phyloP scores from a whole-genome alignment of 2,113 vertebrate genomes.

The Notechis scutatus region DNA sequence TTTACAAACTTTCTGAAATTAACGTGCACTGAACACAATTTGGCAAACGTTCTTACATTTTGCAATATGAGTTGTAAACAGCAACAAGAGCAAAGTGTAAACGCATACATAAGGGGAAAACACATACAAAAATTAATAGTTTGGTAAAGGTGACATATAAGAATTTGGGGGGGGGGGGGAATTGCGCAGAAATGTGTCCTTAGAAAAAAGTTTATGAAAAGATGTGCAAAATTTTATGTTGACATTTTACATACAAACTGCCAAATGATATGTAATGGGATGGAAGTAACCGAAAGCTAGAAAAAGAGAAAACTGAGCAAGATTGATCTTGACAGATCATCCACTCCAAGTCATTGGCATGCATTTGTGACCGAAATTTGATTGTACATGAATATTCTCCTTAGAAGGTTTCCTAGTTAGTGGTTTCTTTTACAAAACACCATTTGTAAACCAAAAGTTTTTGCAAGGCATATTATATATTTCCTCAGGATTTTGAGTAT shows the following conservation, averaged over 20 bases:
- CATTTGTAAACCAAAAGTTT: neutral
- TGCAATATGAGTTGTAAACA: neutral
- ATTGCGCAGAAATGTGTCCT: neutral
- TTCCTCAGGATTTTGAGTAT: neutral
- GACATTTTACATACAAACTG: neutral
- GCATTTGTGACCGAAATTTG: neutral
- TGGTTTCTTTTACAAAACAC: constrained; percentile 27
- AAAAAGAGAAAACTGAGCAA: neutral
- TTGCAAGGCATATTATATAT: neutral
- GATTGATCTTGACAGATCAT: neutral
- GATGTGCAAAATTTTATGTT: neutral
- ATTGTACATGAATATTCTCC: neutral
- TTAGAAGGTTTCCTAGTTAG: neutral
- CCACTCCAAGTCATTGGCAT: neutral
- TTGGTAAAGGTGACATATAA: neutral
- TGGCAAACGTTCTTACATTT: neutral
- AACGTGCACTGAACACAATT: neutral
- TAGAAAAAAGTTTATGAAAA: neutral
- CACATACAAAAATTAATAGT: neutral
- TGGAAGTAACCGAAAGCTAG: neutral
- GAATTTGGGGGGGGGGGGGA: neutral
- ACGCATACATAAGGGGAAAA: neutral
- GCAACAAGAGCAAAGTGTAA: neutral
- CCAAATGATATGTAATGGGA: neutral
- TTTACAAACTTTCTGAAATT: neutral